phyloP scores from a whole-genome alignment of 2,888 invertebrate genomes.

The Troides helena region DNA sequence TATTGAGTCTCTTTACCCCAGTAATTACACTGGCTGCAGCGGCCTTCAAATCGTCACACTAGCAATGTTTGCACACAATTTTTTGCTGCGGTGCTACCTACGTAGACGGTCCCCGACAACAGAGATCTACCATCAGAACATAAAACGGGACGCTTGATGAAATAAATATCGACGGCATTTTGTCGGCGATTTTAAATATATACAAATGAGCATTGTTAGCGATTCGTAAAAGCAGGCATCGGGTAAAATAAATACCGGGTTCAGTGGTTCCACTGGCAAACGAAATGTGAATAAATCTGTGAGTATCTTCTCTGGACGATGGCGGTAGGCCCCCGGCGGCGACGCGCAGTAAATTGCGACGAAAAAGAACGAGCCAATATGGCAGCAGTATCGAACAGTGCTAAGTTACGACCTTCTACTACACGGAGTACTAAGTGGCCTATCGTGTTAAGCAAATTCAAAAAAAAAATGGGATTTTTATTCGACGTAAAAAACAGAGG shows the following conservation, averaged over 20 bases:
- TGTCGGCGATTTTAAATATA: conserved; percentile 68
- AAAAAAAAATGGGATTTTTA: conserved; percentile 64
- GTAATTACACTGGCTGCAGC: no score
- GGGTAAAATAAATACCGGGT: conserved; percentile 71
- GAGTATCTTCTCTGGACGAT: conserved; percentile 62
- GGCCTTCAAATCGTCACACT: no score
- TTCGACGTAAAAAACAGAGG: conserved; percentile 55
- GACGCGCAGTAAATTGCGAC: conserved; percentile 70
- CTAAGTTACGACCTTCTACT: conserved; percentile 69
- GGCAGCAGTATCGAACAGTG: conserved; percentile 68
- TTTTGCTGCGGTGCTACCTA: no score
- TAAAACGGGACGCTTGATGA: conserved; percentile 42
- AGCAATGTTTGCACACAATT: no score
- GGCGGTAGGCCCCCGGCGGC: conserved; percentile 61
- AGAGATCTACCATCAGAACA: no score
- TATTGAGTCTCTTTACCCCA: no score
- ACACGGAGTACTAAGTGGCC: conserved; percentile 75
- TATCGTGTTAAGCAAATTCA: conserved; percentile 74
- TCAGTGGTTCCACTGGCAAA: conserved; percentile 69
- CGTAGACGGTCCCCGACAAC: no score
- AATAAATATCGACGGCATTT: conserved; percentile 60
- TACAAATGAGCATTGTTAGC: conserved; percentile 65
- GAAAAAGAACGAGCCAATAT: conserved; percentile 71
- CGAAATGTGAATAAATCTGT: conserved; percentile 67
- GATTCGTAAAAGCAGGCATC: conserved; percentile 54